Evolutionary conservation across 2,888 invertebrate genomes (phyloP).

Genomic region (Amiota communis): DNA sequence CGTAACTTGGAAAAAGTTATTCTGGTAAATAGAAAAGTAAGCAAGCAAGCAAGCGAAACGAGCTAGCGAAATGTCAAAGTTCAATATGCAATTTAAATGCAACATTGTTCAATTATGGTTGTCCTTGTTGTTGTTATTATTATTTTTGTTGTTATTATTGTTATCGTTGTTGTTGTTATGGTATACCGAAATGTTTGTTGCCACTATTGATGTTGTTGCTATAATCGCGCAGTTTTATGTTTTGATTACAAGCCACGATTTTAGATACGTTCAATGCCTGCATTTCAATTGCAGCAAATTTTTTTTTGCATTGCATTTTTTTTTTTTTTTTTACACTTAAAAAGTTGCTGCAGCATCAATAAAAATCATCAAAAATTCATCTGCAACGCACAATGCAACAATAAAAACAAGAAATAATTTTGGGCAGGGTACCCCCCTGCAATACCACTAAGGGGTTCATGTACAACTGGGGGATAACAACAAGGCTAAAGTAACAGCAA

Average conservation of each 20-base stretch:
- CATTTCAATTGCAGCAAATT: neutral
- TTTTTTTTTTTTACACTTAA: neutral
- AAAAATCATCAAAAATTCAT: slow-evolving; percentile 11
- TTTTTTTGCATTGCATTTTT: neutral
- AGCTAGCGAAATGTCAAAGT: slow-evolving; percentile 62
- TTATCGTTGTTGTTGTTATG: slow-evolving; percentile 10
- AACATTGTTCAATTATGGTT: slow-evolving; percentile 54
- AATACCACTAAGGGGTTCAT: slow-evolving; percentile 26
- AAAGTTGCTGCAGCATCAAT: neutral
- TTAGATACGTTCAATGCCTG: neutral
- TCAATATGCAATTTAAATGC: slow-evolving; percentile 66
- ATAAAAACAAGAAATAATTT: neutral
- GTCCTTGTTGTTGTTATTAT: slow-evolving; percentile 13
- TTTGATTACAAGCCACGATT: slow-evolving; percentile 4
- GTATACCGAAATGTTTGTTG: neutral
- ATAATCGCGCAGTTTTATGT: neutral
- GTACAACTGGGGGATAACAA: slow-evolving; percentile 35
- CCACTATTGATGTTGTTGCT: neutral
- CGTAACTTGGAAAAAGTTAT: slow-evolving; percentile 20
- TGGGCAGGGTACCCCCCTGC: too few species aligned
- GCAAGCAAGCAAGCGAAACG: slow-evolving; percentile 34
- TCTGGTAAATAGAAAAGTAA: slow-evolving; percentile 29
- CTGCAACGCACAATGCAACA: slow-evolving; percentile 21
- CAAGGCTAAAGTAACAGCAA: slow-evolving; percentile 44
- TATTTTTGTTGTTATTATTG: neutral